Conservation (phyloP, 2,888 invertebrate species). For the Pegoplata infirma region DNA sequence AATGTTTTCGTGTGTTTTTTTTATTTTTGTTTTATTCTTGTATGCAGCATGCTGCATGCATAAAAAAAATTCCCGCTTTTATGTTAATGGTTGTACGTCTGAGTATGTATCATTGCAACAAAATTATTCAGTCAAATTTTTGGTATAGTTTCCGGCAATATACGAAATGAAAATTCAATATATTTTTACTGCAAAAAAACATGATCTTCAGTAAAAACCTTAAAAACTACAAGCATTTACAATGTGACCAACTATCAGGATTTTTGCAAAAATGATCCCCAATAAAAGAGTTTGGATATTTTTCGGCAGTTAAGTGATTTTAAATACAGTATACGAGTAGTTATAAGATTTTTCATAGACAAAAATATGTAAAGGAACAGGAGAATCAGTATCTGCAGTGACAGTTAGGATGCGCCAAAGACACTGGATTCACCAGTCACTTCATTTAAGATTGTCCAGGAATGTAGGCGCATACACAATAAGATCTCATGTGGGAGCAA, state of each 20-base stretch:
- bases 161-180: neutral
- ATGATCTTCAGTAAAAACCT: neutral
- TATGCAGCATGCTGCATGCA: neutral
- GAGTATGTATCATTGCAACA: conserved; percentile 17
- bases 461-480: no score
- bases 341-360: no score
- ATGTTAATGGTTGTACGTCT: conserved; percentile 5
- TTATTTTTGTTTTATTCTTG: neutral
- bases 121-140: conserved; percentile 4
- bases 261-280: no score
- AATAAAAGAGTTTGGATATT: no score
- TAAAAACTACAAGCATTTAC: neutral
- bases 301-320: no score
- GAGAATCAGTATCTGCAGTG: no score
- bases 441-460: no score
- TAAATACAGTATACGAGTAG: no score
- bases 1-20: neutral
- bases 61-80: conserved; percentile 9
- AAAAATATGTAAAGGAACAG: no score
- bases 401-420: no score
- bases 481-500: no score
- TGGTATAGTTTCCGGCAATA: conserved; percentile 23
- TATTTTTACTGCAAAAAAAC: conserved; percentile 11
- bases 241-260: neutral
- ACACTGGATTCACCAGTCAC: no score